Percentiles rank a stretch among this genome's conserved stretches.
These are phyloP conservation scores for Euphydryas editha DNA, from an alignment of 2,888 invertebrate species.

Conservation along the genomic window DNA sequence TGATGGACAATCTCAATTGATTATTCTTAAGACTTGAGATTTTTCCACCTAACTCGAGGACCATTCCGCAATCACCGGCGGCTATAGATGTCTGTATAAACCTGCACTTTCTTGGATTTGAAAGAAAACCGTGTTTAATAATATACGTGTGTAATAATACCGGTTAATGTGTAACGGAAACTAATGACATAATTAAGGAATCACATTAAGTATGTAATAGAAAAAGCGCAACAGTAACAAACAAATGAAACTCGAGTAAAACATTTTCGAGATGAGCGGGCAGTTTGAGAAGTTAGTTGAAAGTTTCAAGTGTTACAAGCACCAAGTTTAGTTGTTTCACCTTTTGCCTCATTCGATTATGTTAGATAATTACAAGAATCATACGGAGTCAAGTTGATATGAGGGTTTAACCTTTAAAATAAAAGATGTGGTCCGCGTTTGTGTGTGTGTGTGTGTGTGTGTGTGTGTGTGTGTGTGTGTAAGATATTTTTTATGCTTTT, in stretches of 20 bases:
- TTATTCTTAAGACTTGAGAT: too few species aligned
- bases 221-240: neutral
- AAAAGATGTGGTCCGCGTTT: neutral
- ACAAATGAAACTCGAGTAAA: neutral
- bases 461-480: neutral
- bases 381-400: slow-evolving; percentile 6
- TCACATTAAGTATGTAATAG: too few species aligned
- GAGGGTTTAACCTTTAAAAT: neutral
- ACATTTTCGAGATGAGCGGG: neutral
- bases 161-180: too few species aligned
- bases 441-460: neutral
- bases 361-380: slow-evolving; percentile 42
- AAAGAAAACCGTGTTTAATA: too few species aligned
- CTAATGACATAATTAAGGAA: too few species aligned
- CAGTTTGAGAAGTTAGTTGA: neutral
- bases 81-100: too few species aligned
- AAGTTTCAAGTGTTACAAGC: slow-evolving; percentile 13
- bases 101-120: too few species aligned
- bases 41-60: too few species aligned
- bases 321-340: slow-evolving; percentile 26
- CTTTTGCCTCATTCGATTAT: slow-evolving; percentile 43
- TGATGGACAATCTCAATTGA: too few species aligned
- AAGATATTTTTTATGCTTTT: too few species aligned
- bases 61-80: too few species aligned
- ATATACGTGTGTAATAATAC: too few species aligned